Percentiles rank a stretch among this genome's conserved stretches.
These are phyloP conservation scores for Helostoma temminkii DNA, from an alignment of 2,797 vertebrate species.

Conservation along the genomic window DNA sequence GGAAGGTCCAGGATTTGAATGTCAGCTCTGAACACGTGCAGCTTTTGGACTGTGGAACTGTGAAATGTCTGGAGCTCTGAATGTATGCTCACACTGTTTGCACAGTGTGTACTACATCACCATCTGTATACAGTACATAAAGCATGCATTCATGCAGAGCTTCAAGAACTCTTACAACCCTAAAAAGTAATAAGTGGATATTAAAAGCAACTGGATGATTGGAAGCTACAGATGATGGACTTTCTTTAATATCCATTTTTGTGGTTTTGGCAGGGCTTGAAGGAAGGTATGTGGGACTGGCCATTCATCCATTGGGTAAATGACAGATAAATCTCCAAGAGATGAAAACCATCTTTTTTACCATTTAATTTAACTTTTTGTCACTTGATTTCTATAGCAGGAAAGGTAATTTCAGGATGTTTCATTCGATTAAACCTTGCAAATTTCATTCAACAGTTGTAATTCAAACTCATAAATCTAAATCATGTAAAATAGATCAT, in stretches of 20 bases:
- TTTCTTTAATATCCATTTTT: conserved; percentile 36
- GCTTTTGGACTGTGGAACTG: background rate
- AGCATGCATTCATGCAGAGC: background rate
- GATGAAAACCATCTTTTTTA: conserved; percentile 1
- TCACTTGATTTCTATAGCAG: background rate
- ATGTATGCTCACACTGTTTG: background rate
- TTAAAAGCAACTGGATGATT: conserved; percentile 33
- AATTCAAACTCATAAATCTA: conserved; percentile 25
- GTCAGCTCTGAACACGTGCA: conserved; percentile 2
- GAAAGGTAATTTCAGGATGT: background rate
- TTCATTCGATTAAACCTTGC: background rate
- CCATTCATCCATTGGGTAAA: conserved; percentile 15
- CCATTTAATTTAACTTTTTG: background rate
- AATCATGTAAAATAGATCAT: conserved; percentile 27
- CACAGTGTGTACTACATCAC: background rate
- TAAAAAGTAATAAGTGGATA: conserved; percentile 10
- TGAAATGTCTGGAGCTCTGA: background rate
- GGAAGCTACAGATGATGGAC: conserved; percentile 30
- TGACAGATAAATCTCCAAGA: conserved; percentile 14
- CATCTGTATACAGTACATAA: background rate
- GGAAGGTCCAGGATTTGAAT: background rate
- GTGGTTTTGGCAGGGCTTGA: conserved; percentile 36
- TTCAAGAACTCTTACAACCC: background rate
- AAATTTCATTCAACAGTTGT: conserved; percentile 3
- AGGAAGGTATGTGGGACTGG: conserved; percentile 16